Evolutionary conservation across 2,888 invertebrate species (phyloP), one percentile per base, ranked within the genome.

Genomic region (Drosophila neonasuta): DNA sequence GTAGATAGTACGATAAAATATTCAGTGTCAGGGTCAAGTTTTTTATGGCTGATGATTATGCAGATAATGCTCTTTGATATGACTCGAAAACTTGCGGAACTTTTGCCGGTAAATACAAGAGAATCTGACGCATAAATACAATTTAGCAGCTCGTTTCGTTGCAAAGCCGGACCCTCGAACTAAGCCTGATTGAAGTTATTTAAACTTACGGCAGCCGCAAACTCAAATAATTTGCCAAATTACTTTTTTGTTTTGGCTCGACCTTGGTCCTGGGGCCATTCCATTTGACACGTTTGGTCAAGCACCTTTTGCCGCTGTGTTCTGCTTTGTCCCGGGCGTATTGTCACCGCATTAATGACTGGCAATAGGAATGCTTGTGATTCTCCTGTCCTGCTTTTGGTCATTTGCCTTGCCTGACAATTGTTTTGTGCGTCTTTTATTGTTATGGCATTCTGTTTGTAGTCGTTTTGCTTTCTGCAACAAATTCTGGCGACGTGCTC

Each of bases 151-250:
- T 63, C 63, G 45, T 58, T 45, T 52, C 10, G 36, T 17, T 61
- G 17, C 39, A 62, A 54, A 39, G 54, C 24, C 44, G 34, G 24
- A 1, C 36, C 32, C 36, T 13, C 32, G 7, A 59, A 49, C 63
- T 67, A 55, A 81, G 76, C 58, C 69, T 66, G 74, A 86, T 86
- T 86, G 68, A 81, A 86, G 76, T 86, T 80, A 76, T 84, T 81
- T 76, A 84, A 86, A 86, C 81, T 83, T 84, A 75, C 68, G 71
- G 68, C 74, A 77, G 77, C 80, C 79, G 68, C 87, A 77, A 79
- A 82, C 80, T 85, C 80, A 74, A 84, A 84, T 83, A 80, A 87
- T 87, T 84, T 83, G 80, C 54, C 58, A 84, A 87, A 84, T 87
- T 85, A 80, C 87, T 83, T 87, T 81, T 83, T 67, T 71, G 52